Conservation (phyloP, 2,888 invertebrate genomes). For the Drosophila mimetica region DNA sequence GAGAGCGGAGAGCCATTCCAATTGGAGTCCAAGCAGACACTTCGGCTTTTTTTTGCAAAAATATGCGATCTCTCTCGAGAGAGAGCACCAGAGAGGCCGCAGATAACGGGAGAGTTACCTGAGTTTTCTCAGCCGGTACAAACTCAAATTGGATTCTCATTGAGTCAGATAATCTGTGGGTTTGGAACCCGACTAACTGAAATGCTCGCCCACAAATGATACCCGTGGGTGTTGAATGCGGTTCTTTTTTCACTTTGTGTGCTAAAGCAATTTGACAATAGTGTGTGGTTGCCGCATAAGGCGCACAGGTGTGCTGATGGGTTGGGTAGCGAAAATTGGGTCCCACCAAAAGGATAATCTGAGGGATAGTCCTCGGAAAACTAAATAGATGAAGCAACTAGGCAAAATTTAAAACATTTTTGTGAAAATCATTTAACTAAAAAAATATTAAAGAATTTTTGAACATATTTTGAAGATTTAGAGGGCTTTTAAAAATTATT, state of each 20-base stretch:
- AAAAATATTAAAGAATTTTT: too few species aligned
- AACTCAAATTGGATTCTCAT: slow-evolving; percentile 64
- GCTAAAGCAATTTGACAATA: slow-evolving; percentile 23
- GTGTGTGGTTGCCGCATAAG: slow-evolving; percentile 2
- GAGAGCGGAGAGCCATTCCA: background rate
- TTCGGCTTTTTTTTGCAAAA: slow-evolving; percentile 14
- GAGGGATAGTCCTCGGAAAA: background rate
- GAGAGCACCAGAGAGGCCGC: background rate
- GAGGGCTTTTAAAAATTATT: too few species aligned
- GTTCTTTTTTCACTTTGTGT: slow-evolving; percentile 12
- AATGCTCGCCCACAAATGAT: slow-evolving; percentile 4
- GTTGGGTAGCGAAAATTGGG: background rate
- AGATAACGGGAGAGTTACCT: background rate
- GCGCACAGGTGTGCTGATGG: slow-evolving; percentile 16
- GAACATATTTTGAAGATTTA: too few species aligned
- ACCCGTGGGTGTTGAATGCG: slow-evolving; percentile 15
- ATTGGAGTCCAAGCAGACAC: background rate
- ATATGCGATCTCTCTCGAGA: background rate
- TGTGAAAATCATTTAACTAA: too few species aligned
- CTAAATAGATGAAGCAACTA: background rate
- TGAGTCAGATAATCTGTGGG: slow-evolving; percentile 63
- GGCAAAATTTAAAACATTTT: too few species aligned
- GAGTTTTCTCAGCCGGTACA: slow-evolving; percentile 12
- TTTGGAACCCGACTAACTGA: slow-evolving; percentile 55
- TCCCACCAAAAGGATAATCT: background rate